Evolutionary conservation across 2,888 invertebrate species (phyloP).

Genomic region (Oxystoma pomonae): DNA sequence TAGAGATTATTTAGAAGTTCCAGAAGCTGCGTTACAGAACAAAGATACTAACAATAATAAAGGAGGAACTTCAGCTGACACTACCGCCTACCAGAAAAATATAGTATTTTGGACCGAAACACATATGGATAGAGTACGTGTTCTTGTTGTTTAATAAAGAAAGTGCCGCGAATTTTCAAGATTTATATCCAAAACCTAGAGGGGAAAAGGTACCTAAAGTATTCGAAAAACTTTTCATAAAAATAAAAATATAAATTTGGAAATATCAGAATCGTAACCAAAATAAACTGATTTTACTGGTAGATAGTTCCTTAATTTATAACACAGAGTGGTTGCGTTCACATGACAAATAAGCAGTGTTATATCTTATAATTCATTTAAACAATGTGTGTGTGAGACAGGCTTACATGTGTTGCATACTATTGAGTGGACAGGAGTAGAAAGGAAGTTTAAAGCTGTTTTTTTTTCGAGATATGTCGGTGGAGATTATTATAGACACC

Average conservation of each 20-base stretch:
- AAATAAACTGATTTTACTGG: too few relatives aligned
- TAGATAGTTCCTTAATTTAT: too few relatives aligned
- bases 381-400: too few relatives aligned
- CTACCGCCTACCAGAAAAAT: not conserved
- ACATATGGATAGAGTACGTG: conserved; percentile 19
- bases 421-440: too few relatives aligned
- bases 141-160: conserved; percentile 22
- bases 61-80: not conserved
- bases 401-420: too few relatives aligned
- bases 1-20: not conserved
- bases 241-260: not conserved
- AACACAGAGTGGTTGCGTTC: too few relatives aligned
- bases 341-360: too few relatives aligned
- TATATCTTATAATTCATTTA: too few relatives aligned
- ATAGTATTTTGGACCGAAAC: conserved; percentile 1
- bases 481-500: too few relatives aligned
- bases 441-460: too few relatives aligned
- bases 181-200: not conserved
- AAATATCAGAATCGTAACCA: too few relatives aligned
- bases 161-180: conserved; percentile 17
- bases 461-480: too few relatives aligned
- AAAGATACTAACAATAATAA: not conserved
- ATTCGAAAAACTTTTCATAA: not conserved
- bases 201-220: not conserved
- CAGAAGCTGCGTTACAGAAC: not conserved